These are phyloP conservation scores for Ciconia stormi DNA, from an alignment of 2,113 vertebrate genomes.

Conservation along the genomic window DNA sequence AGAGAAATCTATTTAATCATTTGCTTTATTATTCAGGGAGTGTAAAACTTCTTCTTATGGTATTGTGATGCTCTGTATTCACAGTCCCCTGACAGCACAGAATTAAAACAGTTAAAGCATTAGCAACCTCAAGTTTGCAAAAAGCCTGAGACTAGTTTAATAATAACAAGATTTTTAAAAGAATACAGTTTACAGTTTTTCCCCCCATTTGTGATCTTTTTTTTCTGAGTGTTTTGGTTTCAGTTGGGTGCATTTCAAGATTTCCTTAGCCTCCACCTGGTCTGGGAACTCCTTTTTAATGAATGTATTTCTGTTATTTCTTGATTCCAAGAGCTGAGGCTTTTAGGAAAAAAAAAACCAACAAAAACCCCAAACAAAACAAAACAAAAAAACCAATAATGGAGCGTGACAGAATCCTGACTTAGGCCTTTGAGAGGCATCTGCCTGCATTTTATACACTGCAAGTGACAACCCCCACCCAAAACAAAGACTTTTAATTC, in stretches of 20 bases:
- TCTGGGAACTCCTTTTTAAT: neutral
- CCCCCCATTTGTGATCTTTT: neutral
- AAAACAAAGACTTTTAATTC: neutral
- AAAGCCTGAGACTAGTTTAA: neutral
- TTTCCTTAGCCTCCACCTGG: neutral
- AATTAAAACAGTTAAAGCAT: neutral
- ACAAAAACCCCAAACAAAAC: neutral
- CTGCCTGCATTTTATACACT: neutral
- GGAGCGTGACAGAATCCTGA: neutral
- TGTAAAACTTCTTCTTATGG: neutral
- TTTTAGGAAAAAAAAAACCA: neutral
- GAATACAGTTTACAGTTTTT: fast-evolving
- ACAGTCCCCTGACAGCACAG: neutral
- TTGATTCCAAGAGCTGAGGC: neutral
- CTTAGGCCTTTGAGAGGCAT: neutral
- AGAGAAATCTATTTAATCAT: slow-evolving; percentile 35
- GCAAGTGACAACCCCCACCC: neutral
- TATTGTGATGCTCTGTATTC: neutral
- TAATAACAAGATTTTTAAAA: neutral
- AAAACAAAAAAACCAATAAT: neutral
- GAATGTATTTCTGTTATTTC: neutral
- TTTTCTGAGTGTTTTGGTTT: neutral
- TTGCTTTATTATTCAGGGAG: neutral
- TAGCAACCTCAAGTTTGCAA: neutral
- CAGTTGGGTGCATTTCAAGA: neutral